Evolutionary conservation across 64 coral and sea anemone species (phyloP), one percentile per base, ranked within the genome.

Genomic region (Pocillopora verrucosa): DNA sequence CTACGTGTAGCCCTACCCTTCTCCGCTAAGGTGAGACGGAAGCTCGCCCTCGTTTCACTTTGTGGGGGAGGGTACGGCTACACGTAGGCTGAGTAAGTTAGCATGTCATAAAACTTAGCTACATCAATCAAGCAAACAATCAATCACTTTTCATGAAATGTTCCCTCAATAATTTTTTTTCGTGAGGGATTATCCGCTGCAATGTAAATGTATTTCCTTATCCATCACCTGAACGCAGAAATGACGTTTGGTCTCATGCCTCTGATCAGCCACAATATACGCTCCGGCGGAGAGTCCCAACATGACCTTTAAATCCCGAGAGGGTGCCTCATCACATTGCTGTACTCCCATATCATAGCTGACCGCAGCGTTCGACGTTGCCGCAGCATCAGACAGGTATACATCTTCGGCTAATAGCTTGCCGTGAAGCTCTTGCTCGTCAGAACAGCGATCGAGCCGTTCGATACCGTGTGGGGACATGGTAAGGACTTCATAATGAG

Each of bases 401-500:
- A 79, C 22, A 59, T 79, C 76, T 12, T 59, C 14, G 11, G 76
- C 51, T 22, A 26, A 59, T 20, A 79, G 14, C 20, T 79, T 79
- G 3, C 76, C 76, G 38, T 26, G 51, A n/a, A 79, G 19, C 26
- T 79, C 76, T 59, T 79, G 20, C 12, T 79, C 76, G 17, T 59
- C 38, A n/a, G 56, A 51, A 57, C 51, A 20, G 7, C 76, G 51
- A 56, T 79, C 76, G 59, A 79, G 51, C 13, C 76, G 76, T 56
- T 79, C 76, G 25, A 79, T 60, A 16, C 10, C 38, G n/a, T 79
- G 17, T 2, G 76, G 56, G 20, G 45, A 26, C 76, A 79, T 59
- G 13, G 56, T 59, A 59, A 79, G 22, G 20, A 79, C 76, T 79
- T 79, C 76, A 26, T 79, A 79, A 56, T 79, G 76, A 59, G 56